A percentile compares a stretch with the other conserved stretches of the same genome.
Evolutionary conservation across 2,888 invertebrate species (phyloP).

Genomic region (Parochlus steinenii): DNA sequence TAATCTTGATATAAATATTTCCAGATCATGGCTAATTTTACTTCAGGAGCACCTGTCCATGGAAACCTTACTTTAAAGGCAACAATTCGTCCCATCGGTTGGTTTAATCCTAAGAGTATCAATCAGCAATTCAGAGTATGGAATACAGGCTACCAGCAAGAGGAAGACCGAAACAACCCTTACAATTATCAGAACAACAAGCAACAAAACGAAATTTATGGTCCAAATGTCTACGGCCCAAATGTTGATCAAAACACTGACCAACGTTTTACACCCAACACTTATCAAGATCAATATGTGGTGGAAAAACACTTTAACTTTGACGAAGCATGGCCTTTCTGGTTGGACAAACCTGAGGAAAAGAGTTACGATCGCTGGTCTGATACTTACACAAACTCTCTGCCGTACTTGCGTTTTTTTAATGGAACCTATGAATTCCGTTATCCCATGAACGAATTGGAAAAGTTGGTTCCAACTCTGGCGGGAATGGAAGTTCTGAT

Average conservation of each 20-base stretch:
- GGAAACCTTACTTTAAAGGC: conserved; percentile 81
- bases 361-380: conserved; percentile 24
- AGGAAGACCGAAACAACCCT: conserved; percentile 16
- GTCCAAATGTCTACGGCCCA: conserved; percentile 22
- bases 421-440: conserved; percentile 76
- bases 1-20: too few relatives aligned
- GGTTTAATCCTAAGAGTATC: conserved; percentile 37
- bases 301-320: conserved; percentile 61
- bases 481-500: conserved; percentile 70
- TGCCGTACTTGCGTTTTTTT: conserved; percentile 64
- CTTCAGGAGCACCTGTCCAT: conserved; percentile 76
- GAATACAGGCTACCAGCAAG: conserved; percentile 18
- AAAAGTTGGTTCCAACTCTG: conserved; percentile 44
- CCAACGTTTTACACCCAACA: conserved; percentile 23
- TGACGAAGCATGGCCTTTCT: conserved; percentile 65
- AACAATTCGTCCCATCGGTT: conserved; percentile 51
- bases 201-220: neutral
- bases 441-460: conserved; percentile 68
- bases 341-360: conserved; percentile 49
- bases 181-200: neutral
- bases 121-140: conserved; percentile 35
- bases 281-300: conserved; percentile 37
- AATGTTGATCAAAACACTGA: conserved; percentile 15
- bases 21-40: conserved; percentile 92
- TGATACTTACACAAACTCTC: conserved; percentile 33